Base-by-base conservation (phyloP, 2,888 invertebrate species). In the Agrochola litura region DNA sequence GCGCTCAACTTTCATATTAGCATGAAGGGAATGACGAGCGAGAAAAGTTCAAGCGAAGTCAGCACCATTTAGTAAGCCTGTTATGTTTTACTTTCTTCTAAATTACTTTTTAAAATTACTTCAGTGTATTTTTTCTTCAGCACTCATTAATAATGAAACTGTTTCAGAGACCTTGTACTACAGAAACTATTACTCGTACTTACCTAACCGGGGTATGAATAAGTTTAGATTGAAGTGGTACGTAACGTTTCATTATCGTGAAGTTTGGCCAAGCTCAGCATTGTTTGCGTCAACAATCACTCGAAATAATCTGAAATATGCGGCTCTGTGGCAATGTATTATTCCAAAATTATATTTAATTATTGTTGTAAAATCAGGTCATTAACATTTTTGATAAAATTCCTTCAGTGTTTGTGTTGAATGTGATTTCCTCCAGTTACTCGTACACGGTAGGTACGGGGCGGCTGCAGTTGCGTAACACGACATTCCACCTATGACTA, bases 351-450 rank as follows among this genome's bases (percentile, higher is more conserved):
- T 75, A 73, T 79, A 83, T 83, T 74, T 86, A 77, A 84, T 83
- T 79, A 84, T 67, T 76, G 74, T 81, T 84, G 79, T 83, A 76
- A 77, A 80, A 86, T 82, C 73, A 58, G 77, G 77, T 86, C 83
- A 84, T 88, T 88, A 88, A 89, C 73, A 86, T 89, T 80, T 83
- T 82, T 89, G 83, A 89, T 86, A 70, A 86, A 70, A 89, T 89
- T 84, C 80, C 72, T 70, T 16, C 0, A 77, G 71, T 49, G 54
- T 78, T 80, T 71, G 77, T 77, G 72, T 73, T 69, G 69, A 83
- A 76, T 87, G 79, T 76, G 82, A 65, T 84, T 81, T 76, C 77
- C 74, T 81, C 66, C 46, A 69, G 76, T 67, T 30, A 68, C 65
- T 76, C 61, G 65, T 46, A n/a, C 49, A 30, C 19, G 43, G 60